phyloP scores from a whole-genome alignment of 2,888 invertebrate species.

The Erebia ligea region DNA sequence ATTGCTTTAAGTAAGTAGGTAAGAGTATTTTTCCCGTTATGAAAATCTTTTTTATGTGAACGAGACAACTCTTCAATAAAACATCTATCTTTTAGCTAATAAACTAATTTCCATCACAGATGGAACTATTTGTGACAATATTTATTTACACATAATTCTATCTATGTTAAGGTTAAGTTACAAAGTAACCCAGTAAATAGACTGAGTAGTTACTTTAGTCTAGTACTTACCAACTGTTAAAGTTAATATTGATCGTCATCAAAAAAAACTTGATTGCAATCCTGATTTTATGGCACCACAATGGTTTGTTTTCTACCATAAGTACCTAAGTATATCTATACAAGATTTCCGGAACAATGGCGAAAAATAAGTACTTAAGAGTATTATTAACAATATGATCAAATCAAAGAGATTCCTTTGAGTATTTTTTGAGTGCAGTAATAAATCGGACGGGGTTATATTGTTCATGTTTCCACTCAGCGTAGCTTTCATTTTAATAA shows the following conservation, averaged over 20 bases:
- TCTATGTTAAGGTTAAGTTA: constrained; percentile 32
- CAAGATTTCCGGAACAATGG: not conserved
- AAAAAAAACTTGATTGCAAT: constrained; percentile 5
- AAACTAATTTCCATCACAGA: constrained; percentile 38
- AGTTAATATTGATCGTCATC: not conserved
- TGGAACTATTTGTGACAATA: constrained; percentile 40
- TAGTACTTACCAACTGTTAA: constrained; percentile 33
- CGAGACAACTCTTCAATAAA: constrained; percentile 22
- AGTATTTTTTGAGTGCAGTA: not conserved
- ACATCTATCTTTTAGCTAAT: not conserved
- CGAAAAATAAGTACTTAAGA: not conserved
- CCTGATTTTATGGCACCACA: constrained; percentile 29
- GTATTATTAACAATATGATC: not conserved
- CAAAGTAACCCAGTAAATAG: not conserved
- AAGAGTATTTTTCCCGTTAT: constrained; percentile 10
- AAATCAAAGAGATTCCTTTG: not conserved
- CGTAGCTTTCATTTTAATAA: too few relatives aligned
- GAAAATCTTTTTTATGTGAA: constrained; percentile 29
- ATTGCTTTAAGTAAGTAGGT: not conserved
- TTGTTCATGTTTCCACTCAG: too few relatives aligned
- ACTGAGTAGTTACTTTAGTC: constrained; percentile 25
- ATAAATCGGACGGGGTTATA: too few relatives aligned
- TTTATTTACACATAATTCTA: constrained; percentile 44
- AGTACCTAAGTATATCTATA: too few relatives aligned
- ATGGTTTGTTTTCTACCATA: not conserved